Percentiles rank a stretch among this genome's conserved stretches.
These are phyloP conservation scores for Romanogobio albipinnatus DNA, from an alignment of 2,113 vertebrate genomes.

Conservation along the genomic window DNA sequence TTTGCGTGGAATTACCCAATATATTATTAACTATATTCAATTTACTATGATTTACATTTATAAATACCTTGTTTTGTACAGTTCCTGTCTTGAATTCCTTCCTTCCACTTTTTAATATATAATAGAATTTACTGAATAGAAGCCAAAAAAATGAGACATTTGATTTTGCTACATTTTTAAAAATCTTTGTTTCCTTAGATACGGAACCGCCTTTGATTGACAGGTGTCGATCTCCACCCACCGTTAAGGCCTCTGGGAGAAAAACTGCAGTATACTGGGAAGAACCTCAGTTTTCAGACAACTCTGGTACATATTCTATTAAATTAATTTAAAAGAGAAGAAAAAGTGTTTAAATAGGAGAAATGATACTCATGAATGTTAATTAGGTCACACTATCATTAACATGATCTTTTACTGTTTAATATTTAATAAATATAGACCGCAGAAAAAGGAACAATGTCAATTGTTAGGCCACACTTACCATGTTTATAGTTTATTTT, in stretches of 20 bases:
- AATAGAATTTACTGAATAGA: too few species aligned
- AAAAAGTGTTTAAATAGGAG: background rate
- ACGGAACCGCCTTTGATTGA: conserved; percentile 93
- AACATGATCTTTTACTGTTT: background rate
- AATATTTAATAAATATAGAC: background rate
- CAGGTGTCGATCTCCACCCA: conserved; percentile 90
- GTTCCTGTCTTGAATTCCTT: too few species aligned
- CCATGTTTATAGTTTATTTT: conserved; percentile 2
- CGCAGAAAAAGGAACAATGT: background rate
- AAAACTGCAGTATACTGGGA: conserved; percentile 83
- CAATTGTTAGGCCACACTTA: background rate
- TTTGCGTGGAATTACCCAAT: too few species aligned
- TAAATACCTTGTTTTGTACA: too few species aligned
- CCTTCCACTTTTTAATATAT: too few species aligned
- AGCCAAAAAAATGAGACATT: background rate
- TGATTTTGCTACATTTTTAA: background rate
- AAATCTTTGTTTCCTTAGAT: conserved; percentile 73
- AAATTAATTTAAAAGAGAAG: background rate
- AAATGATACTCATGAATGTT: background rate
- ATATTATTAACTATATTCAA: background rate
- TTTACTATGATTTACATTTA: too few species aligned
- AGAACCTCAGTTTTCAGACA: conserved; percentile 97
- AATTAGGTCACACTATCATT: background rate
- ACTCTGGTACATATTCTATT: conserved; percentile 82
- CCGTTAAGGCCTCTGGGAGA: conserved; percentile 77